Evolutionary conservation across 2,113 vertebrate genomes (phyloP), one percentile per base, ranked within the genome.

Genomic region (Noctilio leporinus): DNA sequence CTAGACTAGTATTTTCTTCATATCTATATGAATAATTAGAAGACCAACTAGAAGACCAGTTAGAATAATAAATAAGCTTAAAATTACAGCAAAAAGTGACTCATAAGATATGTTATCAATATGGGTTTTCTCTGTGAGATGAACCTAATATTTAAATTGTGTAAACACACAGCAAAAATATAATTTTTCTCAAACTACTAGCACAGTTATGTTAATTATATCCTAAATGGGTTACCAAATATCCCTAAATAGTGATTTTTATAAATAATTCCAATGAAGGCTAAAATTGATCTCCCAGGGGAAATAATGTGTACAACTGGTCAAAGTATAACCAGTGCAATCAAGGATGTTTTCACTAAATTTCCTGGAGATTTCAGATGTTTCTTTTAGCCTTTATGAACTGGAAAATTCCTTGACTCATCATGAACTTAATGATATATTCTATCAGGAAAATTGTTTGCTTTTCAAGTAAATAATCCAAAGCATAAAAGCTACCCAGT

Each of bases 381-480:
- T 81, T 75, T 94, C 12, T 89, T 89, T 33, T 45, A 91, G 47
- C n/a, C 8, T 40, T 94, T 96, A 92, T 45, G 87, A 89, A 85
- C 43, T 88, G 53, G 84, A 95, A 92, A 94, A 92, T 91, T 96
- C 55, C 77, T 94, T 62, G 94, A 47, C 43, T 93, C 30, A 51
- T 70, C 38, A 11, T 92, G 28, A 0, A 88, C 28, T 92, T 84
- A 75, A 26, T 77, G 59, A 94, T 38, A 87, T 65, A 40, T 75
- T 95, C 49, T 70, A 73, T 67, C 73, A 88, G 22, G 28, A 93
- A 95, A 92, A 86, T 62, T 62, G 45, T 88, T 73, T 94, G 26
- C 59, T 96, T 96, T 85, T 22, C 45, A 89, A 95, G 94, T 82
- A 95, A 96, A 95, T 90, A 90, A 89, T 70, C 76, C 7, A 91